A percentile compares a stretch with the other conserved stretches of the same genome.
Evolutionary conservation across 2,888 invertebrate genomes (phyloP).

Genomic region (Hirtodrosophila cameraria): DNA sequence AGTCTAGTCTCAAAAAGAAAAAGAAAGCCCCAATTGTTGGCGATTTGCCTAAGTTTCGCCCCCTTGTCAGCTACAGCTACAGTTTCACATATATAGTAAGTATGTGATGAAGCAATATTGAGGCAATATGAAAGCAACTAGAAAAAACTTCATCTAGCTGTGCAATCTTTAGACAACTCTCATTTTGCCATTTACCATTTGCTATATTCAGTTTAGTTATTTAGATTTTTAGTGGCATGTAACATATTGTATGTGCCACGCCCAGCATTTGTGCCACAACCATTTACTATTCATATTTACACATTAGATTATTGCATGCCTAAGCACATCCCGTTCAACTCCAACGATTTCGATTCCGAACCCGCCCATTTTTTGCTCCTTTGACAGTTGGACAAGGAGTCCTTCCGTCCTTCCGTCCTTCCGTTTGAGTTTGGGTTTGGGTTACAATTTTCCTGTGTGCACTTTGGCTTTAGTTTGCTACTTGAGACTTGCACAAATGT

Average conservation of each 20-base stretch:
- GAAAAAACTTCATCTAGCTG: conserved; percentile 42
- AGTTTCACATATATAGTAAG: too few relatives aligned
- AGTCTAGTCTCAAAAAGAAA: conserved; percentile 21
- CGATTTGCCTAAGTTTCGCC: conserved; percentile 24
- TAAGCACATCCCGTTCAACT: conserved; percentile 61
- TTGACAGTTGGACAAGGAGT: conserved; percentile 6
- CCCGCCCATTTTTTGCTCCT: neutral
- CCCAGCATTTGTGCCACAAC: conserved; percentile 9
- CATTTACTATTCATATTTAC: conserved; percentile 75
- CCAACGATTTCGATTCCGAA: neutral
- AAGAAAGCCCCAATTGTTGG: conserved; percentile 34
- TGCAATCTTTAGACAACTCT: conserved; percentile 38
- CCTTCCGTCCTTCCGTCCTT: neutral
- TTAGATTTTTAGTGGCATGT: conserved; percentile 65
- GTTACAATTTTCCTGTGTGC: conserved; percentile 36
- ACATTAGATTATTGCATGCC: conserved; percentile 80
- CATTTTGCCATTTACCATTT: conserved; percentile 5
- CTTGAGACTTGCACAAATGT: conserved; percentile 60
- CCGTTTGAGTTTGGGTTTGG: too few relatives aligned
- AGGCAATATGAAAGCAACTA: conserved; percentile 51
- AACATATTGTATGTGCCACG: conserved; percentile 60
- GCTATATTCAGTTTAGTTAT: conserved; percentile 34
- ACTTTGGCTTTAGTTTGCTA: conserved; percentile 52
- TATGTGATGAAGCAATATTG: conserved; percentile 68
- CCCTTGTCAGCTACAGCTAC: neutral